phyloP scores from a whole-genome alignment of 1,140 invertebrate genomes.

The Euglossa dilemma region DNA sequence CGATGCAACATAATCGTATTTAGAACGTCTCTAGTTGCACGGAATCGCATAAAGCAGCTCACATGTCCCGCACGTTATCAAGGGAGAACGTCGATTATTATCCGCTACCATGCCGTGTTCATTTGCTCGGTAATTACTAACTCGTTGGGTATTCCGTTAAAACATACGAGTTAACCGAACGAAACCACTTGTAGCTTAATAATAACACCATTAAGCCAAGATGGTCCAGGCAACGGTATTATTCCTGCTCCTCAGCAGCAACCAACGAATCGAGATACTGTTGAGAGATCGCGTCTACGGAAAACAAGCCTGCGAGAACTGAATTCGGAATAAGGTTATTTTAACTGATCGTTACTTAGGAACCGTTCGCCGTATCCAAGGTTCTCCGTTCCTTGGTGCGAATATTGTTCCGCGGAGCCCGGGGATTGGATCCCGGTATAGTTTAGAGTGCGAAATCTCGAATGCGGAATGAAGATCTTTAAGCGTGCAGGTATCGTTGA shows the following conservation, averaged over 20 bases:
- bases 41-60: not conserved
- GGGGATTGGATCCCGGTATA: no score
- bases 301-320: not conserved
- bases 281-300: not conserved
- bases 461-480: no score
- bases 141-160: constrained; percentile 22
- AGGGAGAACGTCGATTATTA: constrained; percentile 37
- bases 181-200: constrained; percentile 39
- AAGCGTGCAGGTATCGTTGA: no score
- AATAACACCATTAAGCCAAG: constrained; percentile 27
- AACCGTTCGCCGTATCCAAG: no score
- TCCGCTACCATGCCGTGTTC: constrained; percentile 23
- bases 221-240: not conserved
- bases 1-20: constrained; percentile 12
- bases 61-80: constrained; percentile 14
- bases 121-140: constrained; percentile 41
- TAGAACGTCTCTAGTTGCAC: constrained; percentile 18
- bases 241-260: not conserved
- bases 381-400: no score
- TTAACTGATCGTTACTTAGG: no score
- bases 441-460: no score
- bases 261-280: not conserved
- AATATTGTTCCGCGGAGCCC: no score
- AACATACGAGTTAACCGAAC: constrained; percentile 26
- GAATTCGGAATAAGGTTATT: no score